Evolutionary conservation across 2,888 invertebrate genomes (phyloP), one percentile per base, ranked within the genome.

Genomic region (Conomelus anceps): DNA sequence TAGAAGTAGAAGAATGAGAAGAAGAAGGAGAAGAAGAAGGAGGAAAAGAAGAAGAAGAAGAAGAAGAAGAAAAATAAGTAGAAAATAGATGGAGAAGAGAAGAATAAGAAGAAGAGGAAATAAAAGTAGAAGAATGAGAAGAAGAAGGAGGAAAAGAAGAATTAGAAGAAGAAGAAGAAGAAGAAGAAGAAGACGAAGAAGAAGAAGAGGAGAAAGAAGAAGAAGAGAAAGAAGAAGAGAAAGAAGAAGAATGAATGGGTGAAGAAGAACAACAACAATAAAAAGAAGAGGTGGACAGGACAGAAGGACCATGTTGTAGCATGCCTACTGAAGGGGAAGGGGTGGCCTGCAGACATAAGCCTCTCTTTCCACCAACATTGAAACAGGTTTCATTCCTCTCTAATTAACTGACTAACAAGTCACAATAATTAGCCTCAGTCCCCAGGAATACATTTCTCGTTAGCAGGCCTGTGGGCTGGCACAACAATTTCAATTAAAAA

Each of bases 401-500:
- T 86, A 86, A 86, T 86, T 86, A 86, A 86, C 86, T 26, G 86
- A 6, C 26, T 86, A 86, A 86, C 86, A 86, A 86, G 86, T 86
- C 24, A 22, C 86, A 86, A 29, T 86, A 86, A 86, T 86, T 86
- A 86, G 86, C 29, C 11, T 63, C 63, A n/a, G 63, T 63, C 63
- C 63, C n/a, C 63, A 13, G 7, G n/a, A 63, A n/a, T n/a, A 63
- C 24, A 23, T 86, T 23, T 86, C 86, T 86, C 24, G 86, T 86
- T 86, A 86, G 29, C 29, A 22, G 26, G 63, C 22, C 86, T 86
- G 86, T 23, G 86, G 86, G 86, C 86, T 26, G 29, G n/a, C n/a
- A n/a, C n/a, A 26, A 86, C 86, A 86, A 86, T 86, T 86, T 86
- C 29, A 86, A 86, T 86, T 86, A 86, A 86, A 63, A 63, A 86